Evolutionary conservation across 2,113 vertebrate species (phyloP).

Genomic region (Alethe diademata): DNA sequence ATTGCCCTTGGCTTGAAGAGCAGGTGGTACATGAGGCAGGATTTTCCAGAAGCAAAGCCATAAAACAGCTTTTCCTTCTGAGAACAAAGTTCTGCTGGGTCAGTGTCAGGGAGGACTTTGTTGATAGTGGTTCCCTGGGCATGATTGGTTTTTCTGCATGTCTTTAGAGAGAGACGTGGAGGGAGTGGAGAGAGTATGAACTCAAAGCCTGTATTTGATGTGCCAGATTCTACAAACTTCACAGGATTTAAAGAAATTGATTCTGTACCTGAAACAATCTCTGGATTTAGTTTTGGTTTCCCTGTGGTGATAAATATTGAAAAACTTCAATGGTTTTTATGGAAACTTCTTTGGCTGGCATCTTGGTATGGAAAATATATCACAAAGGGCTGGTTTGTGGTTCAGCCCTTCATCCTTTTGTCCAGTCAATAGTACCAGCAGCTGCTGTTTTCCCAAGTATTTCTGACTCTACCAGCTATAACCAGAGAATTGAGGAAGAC

Average conservation of each 20-base stretch:
- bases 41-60: not conserved
- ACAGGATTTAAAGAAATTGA: not conserved
- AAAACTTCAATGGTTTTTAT: not conserved
- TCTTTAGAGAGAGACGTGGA: no score
- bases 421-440: not conserved
- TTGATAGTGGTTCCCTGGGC: not conserved
- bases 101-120: not conserved
- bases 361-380: not conserved
- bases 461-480: not conserved
- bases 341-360: not conserved
- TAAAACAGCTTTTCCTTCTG: not conserved
- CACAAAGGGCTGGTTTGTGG: not conserved
- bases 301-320: not conserved
- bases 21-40: not conserved
- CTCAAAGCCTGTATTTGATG: not conserved
- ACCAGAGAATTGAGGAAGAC: not conserved
- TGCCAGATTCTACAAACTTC: not conserved
- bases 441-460: not conserved
- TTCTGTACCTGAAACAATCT: not conserved
- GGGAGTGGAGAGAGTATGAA: accelerated
- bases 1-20: not conserved
- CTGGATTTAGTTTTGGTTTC: not conserved
- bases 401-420: not conserved
- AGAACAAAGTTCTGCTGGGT: not conserved
- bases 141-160: not conserved